These are phyloP conservation scores for Andricus grossulariae DNA, from an alignment of 1,140 invertebrate species.

Conservation along the genomic window DNA sequence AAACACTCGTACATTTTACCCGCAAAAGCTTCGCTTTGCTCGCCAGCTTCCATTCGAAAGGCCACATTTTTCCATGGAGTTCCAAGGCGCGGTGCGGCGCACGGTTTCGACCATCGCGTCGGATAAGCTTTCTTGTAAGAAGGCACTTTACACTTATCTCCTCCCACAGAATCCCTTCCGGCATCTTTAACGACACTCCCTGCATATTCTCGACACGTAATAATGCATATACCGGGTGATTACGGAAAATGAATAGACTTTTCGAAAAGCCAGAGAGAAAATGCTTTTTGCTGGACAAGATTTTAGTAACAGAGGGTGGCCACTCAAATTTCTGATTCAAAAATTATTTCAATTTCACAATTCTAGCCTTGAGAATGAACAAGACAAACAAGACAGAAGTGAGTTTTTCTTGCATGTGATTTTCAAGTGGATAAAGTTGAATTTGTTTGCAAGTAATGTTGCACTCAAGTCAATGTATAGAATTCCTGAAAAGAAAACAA, in stretches of 20 bases:
- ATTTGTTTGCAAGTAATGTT: too few relatives aligned
- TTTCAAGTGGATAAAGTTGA: too few relatives aligned
- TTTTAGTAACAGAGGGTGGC: too few relatives aligned
- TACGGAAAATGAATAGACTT: constrained; percentile 21
- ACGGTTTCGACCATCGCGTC: constrained; percentile 39
- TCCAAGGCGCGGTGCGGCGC: constrained; percentile 13
- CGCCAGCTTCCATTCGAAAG: not conserved
- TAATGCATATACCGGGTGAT: constrained; percentile 24
- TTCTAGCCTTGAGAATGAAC: too few relatives aligned
- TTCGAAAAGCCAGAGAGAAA: too few relatives aligned
- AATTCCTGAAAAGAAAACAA: too few relatives aligned
- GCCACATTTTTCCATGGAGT: constrained; percentile 16
- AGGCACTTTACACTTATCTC: constrained; percentile 42
- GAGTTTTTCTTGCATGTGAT: too few relatives aligned
- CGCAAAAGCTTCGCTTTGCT: constrained; percentile 27
- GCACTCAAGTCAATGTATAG: too few relatives aligned
- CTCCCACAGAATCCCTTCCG: constrained; percentile 31
- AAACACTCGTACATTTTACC: constrained; percentile 49
- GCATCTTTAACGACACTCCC: constrained; percentile 28
- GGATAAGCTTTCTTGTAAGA: constrained; percentile 38
- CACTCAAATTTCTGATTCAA: too few relatives aligned
- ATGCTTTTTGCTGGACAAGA: too few relatives aligned
- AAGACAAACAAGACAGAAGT: too few relatives aligned
- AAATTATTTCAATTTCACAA: too few relatives aligned
- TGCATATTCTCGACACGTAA: constrained; percentile 23